These are phyloP conservation scores for Epinotia demarniana DNA, from an alignment of 2,888 invertebrate genomes.

Conservation along the genomic window DNA sequence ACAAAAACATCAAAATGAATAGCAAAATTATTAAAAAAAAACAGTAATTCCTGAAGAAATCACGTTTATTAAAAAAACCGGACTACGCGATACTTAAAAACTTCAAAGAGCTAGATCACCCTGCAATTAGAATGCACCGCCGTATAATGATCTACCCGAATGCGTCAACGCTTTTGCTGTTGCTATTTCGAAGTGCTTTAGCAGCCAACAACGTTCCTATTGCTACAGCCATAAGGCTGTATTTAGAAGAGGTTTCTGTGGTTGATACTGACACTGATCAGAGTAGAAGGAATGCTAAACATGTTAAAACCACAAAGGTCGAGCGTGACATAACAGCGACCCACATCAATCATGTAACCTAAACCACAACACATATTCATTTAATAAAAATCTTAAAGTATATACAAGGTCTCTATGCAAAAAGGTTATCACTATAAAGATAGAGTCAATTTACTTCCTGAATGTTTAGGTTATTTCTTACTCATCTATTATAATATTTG, in stretches of 20 bases:
- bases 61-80: not conserved
- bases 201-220: constrained; percentile 4
- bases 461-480: not conserved
- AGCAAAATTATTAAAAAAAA: not conserved
- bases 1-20: not conserved
- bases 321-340: constrained; percentile 53
- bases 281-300: constrained; percentile 48
- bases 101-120: constrained; percentile 11
- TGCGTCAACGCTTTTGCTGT: constrained; percentile 36
- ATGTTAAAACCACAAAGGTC: constrained; percentile 57
- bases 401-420: not conserved
- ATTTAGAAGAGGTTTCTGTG: not conserved
- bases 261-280: constrained; percentile 26
- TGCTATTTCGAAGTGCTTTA: constrained; percentile 17
- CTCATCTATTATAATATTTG: not conserved
- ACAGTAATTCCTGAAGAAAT: not conserved
- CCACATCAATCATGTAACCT: constrained; percentile 51
- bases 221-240: not conserved
- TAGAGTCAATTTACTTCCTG: constrained; percentile 6
- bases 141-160: constrained; percentile 28
- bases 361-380: constrained; percentile 46
- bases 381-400: constrained; percentile 14
- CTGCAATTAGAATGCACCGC: constrained; percentile 15
- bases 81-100: constrained; percentile 17
- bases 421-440: not conserved